Conservation (phyloP, 2,113 vertebrate genomes). For the Varanus komodoensis region DNA sequence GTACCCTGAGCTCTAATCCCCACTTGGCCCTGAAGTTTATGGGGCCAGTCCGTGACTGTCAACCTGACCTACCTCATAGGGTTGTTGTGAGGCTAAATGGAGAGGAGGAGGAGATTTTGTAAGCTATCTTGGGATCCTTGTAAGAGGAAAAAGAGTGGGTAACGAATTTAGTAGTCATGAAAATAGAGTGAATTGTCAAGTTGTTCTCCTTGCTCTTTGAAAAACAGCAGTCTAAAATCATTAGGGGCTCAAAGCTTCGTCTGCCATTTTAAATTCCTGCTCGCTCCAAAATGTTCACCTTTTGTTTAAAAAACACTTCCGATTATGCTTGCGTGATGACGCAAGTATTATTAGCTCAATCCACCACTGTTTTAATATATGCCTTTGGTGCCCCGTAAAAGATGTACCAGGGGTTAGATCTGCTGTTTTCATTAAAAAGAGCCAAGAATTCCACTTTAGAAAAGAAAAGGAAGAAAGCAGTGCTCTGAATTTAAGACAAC, state of each 20-base stretch:
- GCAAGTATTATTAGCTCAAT: conserved; percentile 62
- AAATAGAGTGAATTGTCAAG: not conserved
- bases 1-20: too few species aligned
- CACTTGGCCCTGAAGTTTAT: too few species aligned
- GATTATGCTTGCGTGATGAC: conserved; percentile 51
- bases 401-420: conserved; percentile 21
- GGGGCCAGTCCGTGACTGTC: too few species aligned
- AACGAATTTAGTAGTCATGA: too few species aligned
- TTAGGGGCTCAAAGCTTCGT: not conserved
- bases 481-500: not conserved
- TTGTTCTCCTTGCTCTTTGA: not conserved
- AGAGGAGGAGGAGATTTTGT: too few species aligned
- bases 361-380: conserved; percentile 56
- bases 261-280: not conserved
- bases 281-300: not conserved
- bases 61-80: too few species aligned
- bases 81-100: too few species aligned
- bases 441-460: conserved; percentile 39
- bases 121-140: too few species aligned
- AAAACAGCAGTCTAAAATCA: not conserved
- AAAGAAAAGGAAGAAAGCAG: too few species aligned
- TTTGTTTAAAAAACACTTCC: not conserved
- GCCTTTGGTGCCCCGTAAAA: conserved; percentile 38
- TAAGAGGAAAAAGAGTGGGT: too few species aligned
- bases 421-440: conserved; percentile 12